Evolutionary conservation across 2,888 invertebrate genomes (phyloP).

Genomic region (Polymixis flavicincta): DNA sequence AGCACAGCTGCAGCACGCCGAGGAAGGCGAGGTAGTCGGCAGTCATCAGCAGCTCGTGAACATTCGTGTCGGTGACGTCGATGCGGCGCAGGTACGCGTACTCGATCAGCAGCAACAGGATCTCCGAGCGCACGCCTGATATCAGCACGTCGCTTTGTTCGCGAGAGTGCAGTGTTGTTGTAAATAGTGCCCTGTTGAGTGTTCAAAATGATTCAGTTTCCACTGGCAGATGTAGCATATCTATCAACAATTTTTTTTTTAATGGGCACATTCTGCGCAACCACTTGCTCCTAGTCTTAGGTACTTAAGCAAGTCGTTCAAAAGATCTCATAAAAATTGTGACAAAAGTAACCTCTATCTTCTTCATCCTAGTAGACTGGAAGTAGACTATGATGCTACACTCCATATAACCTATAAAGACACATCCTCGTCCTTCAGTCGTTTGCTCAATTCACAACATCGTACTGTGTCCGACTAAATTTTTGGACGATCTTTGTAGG

Average conservation of each 20-base stretch:
- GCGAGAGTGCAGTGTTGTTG: slow-evolving; percentile 93
- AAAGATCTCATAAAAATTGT: neutral
- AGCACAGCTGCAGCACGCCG: slow-evolving; percentile 95
- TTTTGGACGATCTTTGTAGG: neutral
- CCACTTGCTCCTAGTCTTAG: neutral
- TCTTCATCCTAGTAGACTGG: neutral
- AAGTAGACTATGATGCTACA: neutral
- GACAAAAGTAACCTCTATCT: neutral
- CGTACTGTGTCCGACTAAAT: neutral
- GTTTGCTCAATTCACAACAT: neutral
- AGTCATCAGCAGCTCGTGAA: slow-evolving; percentile 94
- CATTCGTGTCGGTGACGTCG: slow-evolving; percentile 94
- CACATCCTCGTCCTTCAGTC: neutral
- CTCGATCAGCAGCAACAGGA: slow-evolving; percentile 94
- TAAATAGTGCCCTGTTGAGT: slow-evolving; percentile 93
- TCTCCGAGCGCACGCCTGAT: slow-evolving; percentile 94
- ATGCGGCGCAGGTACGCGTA: slow-evolving; percentile 96
- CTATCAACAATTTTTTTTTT: neutral
- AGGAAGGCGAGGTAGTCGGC: slow-evolving; percentile 97
- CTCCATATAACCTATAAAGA: neutral
- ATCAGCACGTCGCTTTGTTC: slow-evolving; percentile 93
- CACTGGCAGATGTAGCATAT: neutral
- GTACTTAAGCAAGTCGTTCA: slow-evolving; percentile 6
- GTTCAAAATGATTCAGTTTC: slow-evolving; percentile 10
- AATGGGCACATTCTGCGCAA: neutral